These are phyloP conservation scores for Willisornis vidua DNA, from an alignment of 2,113 vertebrate species.

Conservation along the genomic window DNA sequence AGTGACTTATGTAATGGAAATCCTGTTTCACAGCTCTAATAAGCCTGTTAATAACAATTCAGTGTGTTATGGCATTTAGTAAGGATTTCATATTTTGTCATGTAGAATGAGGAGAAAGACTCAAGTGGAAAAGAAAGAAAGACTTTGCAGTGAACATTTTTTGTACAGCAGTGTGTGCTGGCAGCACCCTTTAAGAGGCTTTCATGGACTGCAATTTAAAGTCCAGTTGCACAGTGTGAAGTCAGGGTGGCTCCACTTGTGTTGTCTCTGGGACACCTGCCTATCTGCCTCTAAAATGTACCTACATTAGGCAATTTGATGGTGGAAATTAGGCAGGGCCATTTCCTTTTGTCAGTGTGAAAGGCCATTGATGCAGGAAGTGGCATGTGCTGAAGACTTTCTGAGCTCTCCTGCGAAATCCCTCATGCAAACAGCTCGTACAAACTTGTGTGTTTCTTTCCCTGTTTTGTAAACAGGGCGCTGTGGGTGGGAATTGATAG, in stretches of 20 bases:
- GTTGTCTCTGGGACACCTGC: background rate
- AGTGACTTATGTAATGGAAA: constrained; percentile 34
- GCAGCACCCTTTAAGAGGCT: background rate
- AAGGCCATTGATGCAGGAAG: background rate
- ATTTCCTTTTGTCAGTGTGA: background rate
- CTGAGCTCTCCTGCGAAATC: background rate
- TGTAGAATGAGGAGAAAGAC: background rate
- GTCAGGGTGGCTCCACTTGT: background rate
- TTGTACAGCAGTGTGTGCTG: background rate
- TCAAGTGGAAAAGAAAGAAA: background rate
- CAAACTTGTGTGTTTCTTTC: background rate
- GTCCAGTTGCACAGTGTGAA: background rate
- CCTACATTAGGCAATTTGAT: background rate
- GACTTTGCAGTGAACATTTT: background rate
- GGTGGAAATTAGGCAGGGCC: background rate
- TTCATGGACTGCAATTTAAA: background rate
- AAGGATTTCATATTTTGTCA: constrained; percentile 45
- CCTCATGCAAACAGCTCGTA: background rate
- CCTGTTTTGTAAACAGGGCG: background rate
- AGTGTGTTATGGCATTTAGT: constrained; percentile 18
- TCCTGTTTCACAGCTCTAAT: constrained; percentile 57
- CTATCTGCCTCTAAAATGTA: background rate
- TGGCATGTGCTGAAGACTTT: background rate
- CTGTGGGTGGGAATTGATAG: background rate
- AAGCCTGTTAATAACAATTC: constrained; percentile 56